phyloP scores from a whole-genome alignment of 2,113 vertebrate genomes.

The Heloderma charlesbogerti region DNA sequence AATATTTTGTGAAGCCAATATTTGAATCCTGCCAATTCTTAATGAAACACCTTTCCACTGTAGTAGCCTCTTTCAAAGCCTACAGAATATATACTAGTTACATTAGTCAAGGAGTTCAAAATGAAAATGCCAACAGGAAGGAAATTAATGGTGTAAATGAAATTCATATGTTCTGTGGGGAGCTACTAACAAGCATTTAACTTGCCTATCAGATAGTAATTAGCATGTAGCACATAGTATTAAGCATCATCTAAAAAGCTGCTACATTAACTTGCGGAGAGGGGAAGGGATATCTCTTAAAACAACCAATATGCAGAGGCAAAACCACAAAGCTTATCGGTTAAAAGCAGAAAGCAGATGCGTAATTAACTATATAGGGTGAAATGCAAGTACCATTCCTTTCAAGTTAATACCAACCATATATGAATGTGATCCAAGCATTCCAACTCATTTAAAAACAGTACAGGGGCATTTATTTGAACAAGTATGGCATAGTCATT shows the following conservation, averaged over 20 bases:
- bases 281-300: background rate
- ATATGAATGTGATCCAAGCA: background rate
- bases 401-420: background rate
- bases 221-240: background rate
- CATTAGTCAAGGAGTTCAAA: background rate
- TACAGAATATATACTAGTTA: background rate
- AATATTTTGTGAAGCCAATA: constrained; percentile 30
- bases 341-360: background rate
- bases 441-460: background rate
- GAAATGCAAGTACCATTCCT: background rate
- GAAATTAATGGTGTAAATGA: constrained; percentile 27
- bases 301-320: background rate
- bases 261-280: background rate
- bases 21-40: constrained; percentile 20
- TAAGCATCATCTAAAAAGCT: too few relatives aligned
- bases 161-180: constrained; percentile 5
- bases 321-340: background rate
- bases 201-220: constrained; percentile 7
- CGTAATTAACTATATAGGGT: background rate
- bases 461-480: background rate
- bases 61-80: background rate
- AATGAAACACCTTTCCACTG: background rate
- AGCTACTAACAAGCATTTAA: background rate
- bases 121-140: background rate
- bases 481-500: background rate